Conservation (phyloP, 2,797 vertebrate species). For the Crenuchus spilurus region DNA sequence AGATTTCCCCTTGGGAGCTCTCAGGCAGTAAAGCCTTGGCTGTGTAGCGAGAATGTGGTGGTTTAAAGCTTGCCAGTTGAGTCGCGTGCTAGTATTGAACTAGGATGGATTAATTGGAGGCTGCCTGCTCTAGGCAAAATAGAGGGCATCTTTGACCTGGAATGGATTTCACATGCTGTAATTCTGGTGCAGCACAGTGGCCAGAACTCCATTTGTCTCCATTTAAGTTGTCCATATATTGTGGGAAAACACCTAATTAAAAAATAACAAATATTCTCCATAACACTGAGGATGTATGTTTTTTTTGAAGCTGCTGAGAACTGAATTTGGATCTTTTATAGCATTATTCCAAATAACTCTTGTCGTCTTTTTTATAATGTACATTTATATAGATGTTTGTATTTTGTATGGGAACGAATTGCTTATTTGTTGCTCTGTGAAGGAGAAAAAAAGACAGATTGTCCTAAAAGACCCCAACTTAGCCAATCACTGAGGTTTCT, state of each 20-base stretch:
- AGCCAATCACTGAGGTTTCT: neutral
- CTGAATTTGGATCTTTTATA: too few species aligned
- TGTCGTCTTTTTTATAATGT: too few species aligned
- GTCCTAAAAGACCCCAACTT: neutral
- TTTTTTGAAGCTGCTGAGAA: too few species aligned
- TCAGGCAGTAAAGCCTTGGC: neutral
- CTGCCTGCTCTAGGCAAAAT: slow-evolving; percentile 26
- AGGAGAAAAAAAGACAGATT: slow-evolving; percentile 6
- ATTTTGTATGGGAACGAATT: neutral
- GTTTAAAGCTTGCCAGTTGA: slow-evolving; percentile 6
- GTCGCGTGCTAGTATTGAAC: slow-evolving; percentile 50
- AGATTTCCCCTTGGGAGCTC: slow-evolving; percentile 13
- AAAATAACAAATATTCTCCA: too few species aligned
- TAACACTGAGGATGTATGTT: too few species aligned
- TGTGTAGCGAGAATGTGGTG: neutral
- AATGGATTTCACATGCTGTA: neutral
- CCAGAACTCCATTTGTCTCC: neutral
- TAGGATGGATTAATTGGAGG: slow-evolving; percentile 47
- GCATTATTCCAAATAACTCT: too few species aligned
- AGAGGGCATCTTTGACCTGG: slow-evolving; percentile 20
- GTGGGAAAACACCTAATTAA: too few species aligned
- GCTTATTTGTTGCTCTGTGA: neutral
- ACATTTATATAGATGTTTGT: too few species aligned
- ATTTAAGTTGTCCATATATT: too few species aligned
- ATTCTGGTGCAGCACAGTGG: neutral